Conservation (phyloP, 2,113 vertebrate species). For the Brachyhypopomus occidentalis region DNA sequence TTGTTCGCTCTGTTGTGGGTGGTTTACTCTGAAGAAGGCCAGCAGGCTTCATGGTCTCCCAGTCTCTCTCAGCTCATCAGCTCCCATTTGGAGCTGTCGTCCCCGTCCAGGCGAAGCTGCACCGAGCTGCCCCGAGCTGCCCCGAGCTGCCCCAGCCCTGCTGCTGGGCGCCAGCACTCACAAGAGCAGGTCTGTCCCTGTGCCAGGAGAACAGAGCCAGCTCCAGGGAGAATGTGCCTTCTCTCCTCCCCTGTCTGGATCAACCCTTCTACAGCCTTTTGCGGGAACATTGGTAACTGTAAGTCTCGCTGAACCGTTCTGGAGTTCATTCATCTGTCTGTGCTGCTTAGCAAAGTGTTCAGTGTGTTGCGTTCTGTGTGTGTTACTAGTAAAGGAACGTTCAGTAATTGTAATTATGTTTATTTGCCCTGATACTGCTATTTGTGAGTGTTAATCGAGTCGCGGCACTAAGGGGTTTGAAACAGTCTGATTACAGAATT, state of each 20-base stretch:
- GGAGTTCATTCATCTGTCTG: not conserved
- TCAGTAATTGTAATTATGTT: no score
- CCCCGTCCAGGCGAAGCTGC: constrained; percentile 33
- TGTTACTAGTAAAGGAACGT: constrained; percentile 1
- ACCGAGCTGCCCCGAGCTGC: constrained; percentile 43
- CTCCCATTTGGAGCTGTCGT: constrained; percentile 36
- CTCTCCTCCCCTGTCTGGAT: not conserved
- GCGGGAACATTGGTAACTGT: constrained; percentile 7
- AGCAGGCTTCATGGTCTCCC: constrained; percentile 21
- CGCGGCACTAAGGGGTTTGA: no score
- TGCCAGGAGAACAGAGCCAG: constrained; percentile 40
- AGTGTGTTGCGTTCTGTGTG: not conserved
- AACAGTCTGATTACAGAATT: no score
- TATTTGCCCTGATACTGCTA: no score
- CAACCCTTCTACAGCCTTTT: constrained; percentile 41
- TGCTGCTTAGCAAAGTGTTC: not conserved
- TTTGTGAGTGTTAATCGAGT: no score
- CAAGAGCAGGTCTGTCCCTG: constrained; percentile 44
- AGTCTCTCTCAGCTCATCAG: constrained; percentile 30
- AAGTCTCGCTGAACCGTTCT: not conserved
- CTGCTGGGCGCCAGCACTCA: constrained; percentile 50
- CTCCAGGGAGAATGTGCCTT: constrained; percentile 8
- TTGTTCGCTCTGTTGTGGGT: constrained; percentile 27
- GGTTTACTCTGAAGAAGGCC: constrained; percentile 44
- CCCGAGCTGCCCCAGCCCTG: constrained; percentile 46